phyloP scores from a whole-genome alignment of 2,113 vertebrate genomes.

The Pomatostomus ruficeps region DNA sequence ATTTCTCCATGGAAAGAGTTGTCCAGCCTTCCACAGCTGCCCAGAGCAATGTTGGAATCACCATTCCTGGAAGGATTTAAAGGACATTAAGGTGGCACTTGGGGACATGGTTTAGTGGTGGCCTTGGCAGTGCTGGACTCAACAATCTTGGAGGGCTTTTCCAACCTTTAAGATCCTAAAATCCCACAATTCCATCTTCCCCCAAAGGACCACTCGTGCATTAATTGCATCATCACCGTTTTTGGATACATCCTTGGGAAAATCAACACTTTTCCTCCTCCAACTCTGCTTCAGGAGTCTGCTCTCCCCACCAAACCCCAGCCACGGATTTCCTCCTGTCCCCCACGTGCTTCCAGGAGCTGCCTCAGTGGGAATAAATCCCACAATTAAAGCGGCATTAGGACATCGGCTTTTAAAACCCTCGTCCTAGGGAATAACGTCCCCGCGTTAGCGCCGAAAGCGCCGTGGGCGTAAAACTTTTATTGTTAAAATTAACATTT shows the following conservation, averaged over 20 bases:
- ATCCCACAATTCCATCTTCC: neutral
- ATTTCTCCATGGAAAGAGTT: neutral
- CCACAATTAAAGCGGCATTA: constrained; percentile 56
- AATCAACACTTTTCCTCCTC: neutral
- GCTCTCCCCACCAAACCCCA: neutral
- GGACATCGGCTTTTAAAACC: constrained; percentile 54
- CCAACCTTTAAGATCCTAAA: neutral
- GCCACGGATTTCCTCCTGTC: neutral
- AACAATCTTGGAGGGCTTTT: neutral
- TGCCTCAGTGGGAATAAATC: constrained; percentile 32
- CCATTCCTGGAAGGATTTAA: neutral
- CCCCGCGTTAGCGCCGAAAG: neutral
- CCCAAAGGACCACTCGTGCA: neutral
- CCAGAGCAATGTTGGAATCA: neutral
- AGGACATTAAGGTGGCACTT: accelerated
- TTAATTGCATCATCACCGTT: neutral
- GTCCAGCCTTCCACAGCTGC: neutral
- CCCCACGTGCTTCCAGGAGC: neutral
- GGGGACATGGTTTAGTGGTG: neutral
- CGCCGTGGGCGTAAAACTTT: constrained; percentile 26
- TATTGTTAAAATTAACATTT: constrained; percentile 70
- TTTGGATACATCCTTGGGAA: neutral
- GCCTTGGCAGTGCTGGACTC: neutral
- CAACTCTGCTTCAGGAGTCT: neutral
- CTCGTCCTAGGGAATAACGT: constrained; percentile 30